Evolutionary conservation across 2,797 vertebrate species (phyloP).

Genomic region (Simalia tracyae): DNA sequence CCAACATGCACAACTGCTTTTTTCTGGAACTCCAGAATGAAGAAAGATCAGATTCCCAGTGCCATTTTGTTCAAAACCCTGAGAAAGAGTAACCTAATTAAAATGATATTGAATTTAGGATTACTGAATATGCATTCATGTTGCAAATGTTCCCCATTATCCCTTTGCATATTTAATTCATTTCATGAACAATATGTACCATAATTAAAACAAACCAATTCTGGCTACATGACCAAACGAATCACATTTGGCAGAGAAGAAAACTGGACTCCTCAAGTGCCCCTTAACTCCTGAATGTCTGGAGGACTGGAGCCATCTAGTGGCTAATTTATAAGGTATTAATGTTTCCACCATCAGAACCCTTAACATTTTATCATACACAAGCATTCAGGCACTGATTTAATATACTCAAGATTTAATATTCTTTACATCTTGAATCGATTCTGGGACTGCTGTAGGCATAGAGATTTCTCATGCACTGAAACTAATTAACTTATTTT

Average conservation of each 20-base stretch:
- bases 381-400: neutral
- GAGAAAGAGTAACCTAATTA: neutral
- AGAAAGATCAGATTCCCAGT: neutral
- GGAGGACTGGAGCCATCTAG: slow-evolving; percentile 6
- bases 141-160: neutral
- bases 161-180: neutral
- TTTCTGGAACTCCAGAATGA: neutral
- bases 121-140: neutral
- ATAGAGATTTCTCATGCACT: neutral
- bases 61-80: neutral
- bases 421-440: neutral
- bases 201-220: neutral
- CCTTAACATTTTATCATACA: neutral
- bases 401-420: neutral
- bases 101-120: neutral
- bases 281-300: neutral
- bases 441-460: neutral
- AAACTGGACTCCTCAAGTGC: neutral
- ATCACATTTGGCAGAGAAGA: neutral
- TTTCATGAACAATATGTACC: neutral
- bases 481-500: neutral
- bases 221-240: neutral
- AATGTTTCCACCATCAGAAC: neutral
- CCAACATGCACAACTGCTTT: neutral
- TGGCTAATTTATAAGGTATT: neutral